phyloP scores from a whole-genome alignment of 1,140 invertebrate genomes.

The Drosophila funebris region DNA sequence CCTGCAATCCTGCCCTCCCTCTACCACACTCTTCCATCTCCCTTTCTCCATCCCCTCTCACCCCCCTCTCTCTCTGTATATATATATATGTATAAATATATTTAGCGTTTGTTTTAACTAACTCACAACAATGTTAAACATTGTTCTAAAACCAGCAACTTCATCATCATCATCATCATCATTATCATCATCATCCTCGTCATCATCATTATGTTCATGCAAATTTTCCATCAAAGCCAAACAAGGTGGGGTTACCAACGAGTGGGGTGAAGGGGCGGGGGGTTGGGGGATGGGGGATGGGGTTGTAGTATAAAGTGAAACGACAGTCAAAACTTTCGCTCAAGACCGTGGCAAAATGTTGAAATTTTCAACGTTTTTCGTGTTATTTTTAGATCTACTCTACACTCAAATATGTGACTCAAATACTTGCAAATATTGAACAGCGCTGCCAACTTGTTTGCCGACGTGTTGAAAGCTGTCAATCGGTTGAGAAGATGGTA shows the following conservation, averaged over 20 bases:
- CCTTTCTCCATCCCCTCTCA: not conserved
- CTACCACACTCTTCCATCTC: not conserved
- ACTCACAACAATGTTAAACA: constrained; percentile 4
- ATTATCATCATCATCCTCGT: not conserved
- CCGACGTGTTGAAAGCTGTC: not conserved
- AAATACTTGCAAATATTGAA: not conserved
- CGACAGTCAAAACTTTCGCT: constrained; percentile 27
- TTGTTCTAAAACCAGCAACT: not conserved
- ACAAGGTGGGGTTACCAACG: not conserved
- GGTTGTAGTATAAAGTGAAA: not conserved
- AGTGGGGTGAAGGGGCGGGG: not conserved
- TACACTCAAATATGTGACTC: not conserved
- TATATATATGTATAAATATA: too few species aligned
- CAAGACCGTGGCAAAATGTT: constrained; percentile 17
- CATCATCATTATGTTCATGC: constrained; percentile 10
- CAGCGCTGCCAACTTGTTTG: too few species aligned
- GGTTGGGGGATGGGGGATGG: not conserved
- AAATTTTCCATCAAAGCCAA: constrained; percentile 23
- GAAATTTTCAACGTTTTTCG: constrained; percentile 18
- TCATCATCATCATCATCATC: not conserved
- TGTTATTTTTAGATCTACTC: constrained; percentile 21
- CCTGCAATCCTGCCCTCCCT: not conserved
- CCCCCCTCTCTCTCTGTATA: not conserved
- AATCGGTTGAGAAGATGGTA: not conserved
- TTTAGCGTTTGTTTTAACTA: constrained; percentile 8